Evolutionary conservation across 2,113 vertebrate species (phyloP).

Genomic region (Phylloscopus whistleri): DNA sequence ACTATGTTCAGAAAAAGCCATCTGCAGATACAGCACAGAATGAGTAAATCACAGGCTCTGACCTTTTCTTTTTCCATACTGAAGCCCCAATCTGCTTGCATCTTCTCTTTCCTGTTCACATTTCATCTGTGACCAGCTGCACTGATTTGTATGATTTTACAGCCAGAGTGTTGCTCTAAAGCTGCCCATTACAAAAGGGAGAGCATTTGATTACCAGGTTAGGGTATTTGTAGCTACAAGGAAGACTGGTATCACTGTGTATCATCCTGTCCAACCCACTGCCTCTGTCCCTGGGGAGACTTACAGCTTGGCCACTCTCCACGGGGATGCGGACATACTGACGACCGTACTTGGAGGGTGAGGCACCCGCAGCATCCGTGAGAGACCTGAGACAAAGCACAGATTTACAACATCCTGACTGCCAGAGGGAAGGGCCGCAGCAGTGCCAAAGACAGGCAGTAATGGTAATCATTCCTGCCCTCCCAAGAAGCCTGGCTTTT

Average conservation of each 20-base stretch:
- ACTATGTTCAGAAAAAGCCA: constrained; percentile 46
- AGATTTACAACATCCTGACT: not conserved
- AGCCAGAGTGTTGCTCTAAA: not conserved
- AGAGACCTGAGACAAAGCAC: constrained; percentile 51
- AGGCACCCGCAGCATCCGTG: constrained; percentile 7
- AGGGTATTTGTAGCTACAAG: not conserved
- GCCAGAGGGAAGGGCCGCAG: not conserved
- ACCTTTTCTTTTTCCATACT: not conserved
- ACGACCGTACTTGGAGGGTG: constrained; percentile 57
- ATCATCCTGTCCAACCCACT: not conserved
- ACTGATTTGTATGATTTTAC: not conserved
- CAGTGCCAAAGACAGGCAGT: not conserved
- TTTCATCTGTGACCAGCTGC: not conserved
- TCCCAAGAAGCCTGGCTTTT: not conserved
- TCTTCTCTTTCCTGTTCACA: not conserved
- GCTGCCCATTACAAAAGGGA: not conserved
- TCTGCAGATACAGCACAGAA: constrained; percentile 6
- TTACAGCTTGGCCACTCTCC: constrained; percentile 62
- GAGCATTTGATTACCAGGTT: not conserved
- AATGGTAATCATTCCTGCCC: not conserved
- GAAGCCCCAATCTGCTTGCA: not conserved
- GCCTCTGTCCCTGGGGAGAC: not conserved
- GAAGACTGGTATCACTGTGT: not conserved
- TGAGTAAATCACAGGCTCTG: not conserved
- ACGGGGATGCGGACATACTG: constrained; percentile 59